Conservation (phyloP, 2,113 vertebrate species). For the Bombycilla garrulus region DNA sequence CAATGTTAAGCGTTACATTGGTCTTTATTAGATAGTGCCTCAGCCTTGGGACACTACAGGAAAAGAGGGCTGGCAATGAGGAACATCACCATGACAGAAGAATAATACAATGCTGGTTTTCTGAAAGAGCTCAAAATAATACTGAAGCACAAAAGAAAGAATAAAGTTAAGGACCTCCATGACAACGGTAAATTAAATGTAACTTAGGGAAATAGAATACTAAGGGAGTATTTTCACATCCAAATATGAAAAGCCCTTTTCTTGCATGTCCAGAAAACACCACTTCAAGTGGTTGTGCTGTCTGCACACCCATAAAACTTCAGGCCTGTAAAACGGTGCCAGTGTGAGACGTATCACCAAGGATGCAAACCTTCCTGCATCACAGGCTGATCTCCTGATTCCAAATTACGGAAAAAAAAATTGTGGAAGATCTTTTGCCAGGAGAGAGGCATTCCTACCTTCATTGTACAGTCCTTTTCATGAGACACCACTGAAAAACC, state of each 20-base stretch:
- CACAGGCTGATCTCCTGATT: slow-evolving; percentile 46
- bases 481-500: slow-evolving; percentile 67
- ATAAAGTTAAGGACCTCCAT: not conserved
- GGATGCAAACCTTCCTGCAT: not conserved
- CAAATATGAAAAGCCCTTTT: not conserved
- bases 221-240: not conserved
- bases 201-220: not conserved
- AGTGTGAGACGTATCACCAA: not conserved
- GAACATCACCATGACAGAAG: not conserved
- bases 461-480: slow-evolving; percentile 67
- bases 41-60: not conserved
- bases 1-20: not conserved
- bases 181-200: not conserved
- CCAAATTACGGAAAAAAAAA: slow-evolving; percentile 50
- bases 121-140: slow-evolving; percentile 50
- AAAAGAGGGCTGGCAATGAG: not conserved
- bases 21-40: not conserved
- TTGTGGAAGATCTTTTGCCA: slow-evolving; percentile 61
- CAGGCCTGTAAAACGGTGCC: not conserved
- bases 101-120: not conserved
- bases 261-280: not conserved
- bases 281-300: not conserved
- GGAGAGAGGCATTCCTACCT: slow-evolving; percentile 63
- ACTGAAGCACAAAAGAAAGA: not conserved
- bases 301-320: not conserved